Base-by-base conservation (phyloP, 2,113 vertebrate species). In the Ammodytes dubius region DNA sequence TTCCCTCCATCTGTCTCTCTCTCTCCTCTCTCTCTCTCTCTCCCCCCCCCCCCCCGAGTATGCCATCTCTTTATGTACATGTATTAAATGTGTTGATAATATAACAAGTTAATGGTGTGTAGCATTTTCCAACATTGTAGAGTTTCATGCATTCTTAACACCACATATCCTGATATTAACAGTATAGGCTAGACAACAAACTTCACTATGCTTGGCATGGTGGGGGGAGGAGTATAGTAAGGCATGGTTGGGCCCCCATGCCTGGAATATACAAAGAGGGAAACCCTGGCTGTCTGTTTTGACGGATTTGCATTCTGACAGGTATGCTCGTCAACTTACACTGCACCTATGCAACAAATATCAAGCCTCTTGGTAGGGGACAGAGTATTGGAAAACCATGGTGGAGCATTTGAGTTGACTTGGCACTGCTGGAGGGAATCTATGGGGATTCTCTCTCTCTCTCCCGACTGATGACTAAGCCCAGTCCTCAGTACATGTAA, bases 291-390 rank as follows among this genome's bases (percentile, higher is more conserved):
- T 27, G 69, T 87, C 53, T 91, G 74, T 73, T 89, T 85, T 90
- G 91, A 91, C 56, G 67, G 71, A 85, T 74, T 77, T 66, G 86
- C 85, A 73, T 91, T 86, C 81, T 52, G 81, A 74, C 49, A 77
- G 81, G 8, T 11, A 27, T 27, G 35, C 56, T 77, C 72, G 80
- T 93, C 90, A 91, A n/a, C 79, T 90, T 66, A 58, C 13, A 5
- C 77, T 56, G 68, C 79, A 85, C 81, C 77, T 89, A 87, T 90
- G 90, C 90, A 90, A 92, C 92, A 90, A 91, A 92, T 87, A 91
- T 88, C 83, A 85, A 72, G 72, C 77, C 59, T 76, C 3, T 71
- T 82, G 81, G 82, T 64, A 52, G 50, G 54, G 70, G 27, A 27
- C 52, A 58, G 47, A 85, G 83, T 86, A 27, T 7, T 63, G 15